Conservation (phyloP, 2,888 invertebrate species). For the Chrysodeixis includens region DNA sequence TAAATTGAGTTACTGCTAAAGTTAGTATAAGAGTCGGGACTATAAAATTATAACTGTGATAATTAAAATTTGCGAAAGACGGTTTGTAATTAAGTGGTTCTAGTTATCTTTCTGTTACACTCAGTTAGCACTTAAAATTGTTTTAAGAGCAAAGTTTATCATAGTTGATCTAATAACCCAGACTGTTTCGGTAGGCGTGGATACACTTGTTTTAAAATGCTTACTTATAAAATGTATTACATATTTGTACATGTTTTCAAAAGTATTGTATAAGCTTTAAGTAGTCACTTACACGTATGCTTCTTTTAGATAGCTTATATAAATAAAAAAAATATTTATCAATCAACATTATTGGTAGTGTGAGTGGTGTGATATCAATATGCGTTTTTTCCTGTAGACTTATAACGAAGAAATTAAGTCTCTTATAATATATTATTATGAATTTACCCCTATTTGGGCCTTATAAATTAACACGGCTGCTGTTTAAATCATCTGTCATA, state of each 20-base stretch:
- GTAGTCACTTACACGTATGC: no score
- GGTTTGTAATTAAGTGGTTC: conserved; percentile 18
- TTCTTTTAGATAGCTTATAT: no score
- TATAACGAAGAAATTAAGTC: no score
- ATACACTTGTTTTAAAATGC: neutral
- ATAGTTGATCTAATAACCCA: neutral
- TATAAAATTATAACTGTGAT: conserved; percentile 40
- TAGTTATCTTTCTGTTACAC: conserved; percentile 15
- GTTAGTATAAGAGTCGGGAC: conserved; percentile 22
- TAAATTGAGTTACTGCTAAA: conserved; percentile 32
- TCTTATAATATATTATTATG: no score
- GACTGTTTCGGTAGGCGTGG: neutral
- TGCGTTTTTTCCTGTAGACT: no score
- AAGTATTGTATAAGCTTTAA: no score
- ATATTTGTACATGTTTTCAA: neutral
- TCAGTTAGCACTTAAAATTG: conserved; percentile 12
- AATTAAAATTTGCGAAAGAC: conserved; percentile 37
- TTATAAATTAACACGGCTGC: no score
- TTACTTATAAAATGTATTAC: neutral
- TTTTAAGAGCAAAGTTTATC: conserved; percentile 15
- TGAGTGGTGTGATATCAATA: no score
- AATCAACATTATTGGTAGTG: no score
- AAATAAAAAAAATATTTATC: no score
- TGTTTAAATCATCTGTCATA: no score
- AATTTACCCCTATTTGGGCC: no score